Evolutionary conservation across 64 coral and sea anemone genomes (phyloP), one percentile per base, ranked within the genome.

Genomic region (Dendrophyllia cribrosa): DNA sequence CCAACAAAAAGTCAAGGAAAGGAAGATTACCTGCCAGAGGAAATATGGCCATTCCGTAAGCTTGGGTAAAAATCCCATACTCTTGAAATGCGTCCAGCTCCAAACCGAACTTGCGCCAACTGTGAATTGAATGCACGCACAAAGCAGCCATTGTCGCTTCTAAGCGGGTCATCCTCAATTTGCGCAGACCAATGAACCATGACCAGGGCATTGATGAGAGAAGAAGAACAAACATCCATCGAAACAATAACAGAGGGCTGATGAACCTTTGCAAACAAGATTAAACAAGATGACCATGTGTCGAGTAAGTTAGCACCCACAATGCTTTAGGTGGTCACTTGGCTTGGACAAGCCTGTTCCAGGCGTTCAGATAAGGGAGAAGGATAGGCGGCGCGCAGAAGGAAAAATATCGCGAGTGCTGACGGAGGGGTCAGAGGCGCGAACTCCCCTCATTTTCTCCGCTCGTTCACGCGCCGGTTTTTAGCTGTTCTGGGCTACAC

Each of bases 91-190:
- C 95, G 23, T 48, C 72, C 44, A 96, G 22, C 61, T 96, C 95
- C 23, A 96, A 59, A 61, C 95, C 95, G 90, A 96, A 96, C 50
- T 74, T 88, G n/a, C 86, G 74, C 91, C 95, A 96, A 44, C 95
- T 96, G 17, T 74, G 73, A 25, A 93, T 43, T 6, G 91, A 93
- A 80, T 89, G 77, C 55, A 93, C 69, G 19, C n/a, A 77, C 5
- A 96, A 77, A 12, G 91, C 52, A 1, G 76, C 74, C 61, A 96
- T 1, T 3, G 73, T 86, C 12, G 95, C 83, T 53, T 96, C 85
- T 8, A 96, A 63, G 9, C 90, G 86, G 6, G 86, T 93, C 95
- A 96, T 86, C 2, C 95, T 85, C 11, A 96, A 44, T 22, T 75
- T 68, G 12, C 89, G 95, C 71, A 87, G 60, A 34, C 91, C 90